Conservation (phyloP, 37 sponge, comb jelly and placozoan genomes). For the Spongia lamella region DNA sequence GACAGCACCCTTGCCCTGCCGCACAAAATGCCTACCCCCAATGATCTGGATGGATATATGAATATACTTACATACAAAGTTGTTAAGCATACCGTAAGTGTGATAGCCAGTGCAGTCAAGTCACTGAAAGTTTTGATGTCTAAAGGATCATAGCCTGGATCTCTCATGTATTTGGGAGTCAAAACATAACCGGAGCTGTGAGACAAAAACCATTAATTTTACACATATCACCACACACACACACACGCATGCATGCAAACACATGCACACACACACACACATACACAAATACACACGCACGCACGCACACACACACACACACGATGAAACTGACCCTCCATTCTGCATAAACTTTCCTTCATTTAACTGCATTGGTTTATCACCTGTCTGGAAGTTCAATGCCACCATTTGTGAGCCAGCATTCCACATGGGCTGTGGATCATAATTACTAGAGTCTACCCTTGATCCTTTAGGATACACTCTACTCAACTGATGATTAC, state of each 20-base stretch:
- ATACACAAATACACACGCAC: no score
- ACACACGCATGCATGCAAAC: background rate
- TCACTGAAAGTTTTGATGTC: constrained; percentile 44
- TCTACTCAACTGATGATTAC: constrained; percentile 74
- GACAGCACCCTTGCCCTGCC: constrained; percentile 72
- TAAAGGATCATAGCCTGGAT: constrained; percentile 79
- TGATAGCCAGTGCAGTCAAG: constrained; percentile 45
- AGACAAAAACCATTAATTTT: no score
- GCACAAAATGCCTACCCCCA: constrained; percentile 83
- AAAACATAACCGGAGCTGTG: constrained; percentile 89
- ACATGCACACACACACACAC: background rate
- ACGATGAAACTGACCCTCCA: constrained; percentile 49
- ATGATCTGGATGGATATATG: constrained; percentile 46
- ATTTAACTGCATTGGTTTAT: constrained; percentile 96
- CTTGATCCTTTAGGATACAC: constrained; percentile 94
- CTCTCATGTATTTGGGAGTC: constrained; percentile 91
- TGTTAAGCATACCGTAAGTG: constrained; percentile 33
- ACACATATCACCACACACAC: no score
- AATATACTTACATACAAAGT: background rate
- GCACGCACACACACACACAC: no score
- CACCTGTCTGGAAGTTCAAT: constrained; percentile 97
- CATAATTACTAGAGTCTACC: constrained; percentile 93
- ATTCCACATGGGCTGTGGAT: constrained; percentile 93
- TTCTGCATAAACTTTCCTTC: constrained; percentile 91
- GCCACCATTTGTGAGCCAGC: constrained; percentile 91